Evolutionary conservation across 1,140 invertebrate genomes (phyloP).

Genomic region (Xylocopa sonorina): DNA sequence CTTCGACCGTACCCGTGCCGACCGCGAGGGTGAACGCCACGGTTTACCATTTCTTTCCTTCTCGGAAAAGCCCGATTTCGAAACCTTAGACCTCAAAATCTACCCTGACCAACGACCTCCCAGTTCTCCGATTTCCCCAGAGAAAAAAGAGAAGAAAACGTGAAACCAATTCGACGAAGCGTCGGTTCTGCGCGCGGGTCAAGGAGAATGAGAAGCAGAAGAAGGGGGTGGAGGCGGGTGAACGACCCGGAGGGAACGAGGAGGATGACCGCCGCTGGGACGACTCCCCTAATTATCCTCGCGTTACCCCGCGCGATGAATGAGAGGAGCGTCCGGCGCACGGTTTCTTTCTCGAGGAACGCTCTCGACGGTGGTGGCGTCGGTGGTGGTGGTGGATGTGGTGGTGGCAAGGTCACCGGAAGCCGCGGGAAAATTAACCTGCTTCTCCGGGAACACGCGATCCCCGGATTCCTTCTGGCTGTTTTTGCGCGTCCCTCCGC

Average conservation of each 20-base stretch:
- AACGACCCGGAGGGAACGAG: conserved; percentile 74
- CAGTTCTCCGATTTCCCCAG: too few species aligned
- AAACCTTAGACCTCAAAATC: not conserved
- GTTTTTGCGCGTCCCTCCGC: not conserved
- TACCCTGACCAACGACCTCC: not conserved
- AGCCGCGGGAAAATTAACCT: conserved; percentile 49
- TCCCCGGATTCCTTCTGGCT: conserved; percentile 25
- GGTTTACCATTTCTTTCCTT: not conserved
- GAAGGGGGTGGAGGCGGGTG: conserved; percentile 58
- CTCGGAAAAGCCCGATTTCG: not conserved
- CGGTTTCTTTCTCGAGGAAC: conserved; percentile 49
- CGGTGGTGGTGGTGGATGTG: too few species aligned
- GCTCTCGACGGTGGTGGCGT: too few species aligned
- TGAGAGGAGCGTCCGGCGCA: conserved; percentile 44
- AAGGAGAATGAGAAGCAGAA: conserved; percentile 32
- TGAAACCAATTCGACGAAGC: conserved; percentile 6
- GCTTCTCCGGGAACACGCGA: conserved; percentile 38
- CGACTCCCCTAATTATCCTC: conserved; percentile 56
- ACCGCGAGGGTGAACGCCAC: too few species aligned
- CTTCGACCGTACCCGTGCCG: too few species aligned
- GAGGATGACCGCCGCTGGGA: conserved; percentile 70
- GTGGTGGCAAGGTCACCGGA: conserved; percentile 67
- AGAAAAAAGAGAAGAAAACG: not conserved
- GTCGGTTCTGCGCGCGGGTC: conserved; percentile 36
- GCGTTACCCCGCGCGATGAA: conserved; percentile 53